Conservation (phyloP, 2,113 vertebrate genomes). For the Bos indicus region DNA sequence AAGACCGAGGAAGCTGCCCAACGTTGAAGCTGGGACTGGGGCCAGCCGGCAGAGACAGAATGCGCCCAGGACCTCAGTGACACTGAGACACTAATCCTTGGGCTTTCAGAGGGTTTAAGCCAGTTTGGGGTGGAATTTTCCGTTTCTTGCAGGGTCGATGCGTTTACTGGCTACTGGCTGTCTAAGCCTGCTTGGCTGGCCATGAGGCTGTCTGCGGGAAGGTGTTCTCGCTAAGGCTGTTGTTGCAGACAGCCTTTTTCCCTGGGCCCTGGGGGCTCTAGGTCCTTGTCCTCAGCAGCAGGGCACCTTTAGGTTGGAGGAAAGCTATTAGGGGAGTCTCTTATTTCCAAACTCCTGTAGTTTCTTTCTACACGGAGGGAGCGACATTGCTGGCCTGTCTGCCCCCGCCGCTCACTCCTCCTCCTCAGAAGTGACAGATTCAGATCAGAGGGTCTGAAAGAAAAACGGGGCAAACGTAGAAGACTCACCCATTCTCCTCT, state of each 20-base stretch:
- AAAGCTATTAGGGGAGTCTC: not conserved
- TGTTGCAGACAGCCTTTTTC: not conserved
- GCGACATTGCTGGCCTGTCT: not conserved
- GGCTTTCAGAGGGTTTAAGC: not conserved
- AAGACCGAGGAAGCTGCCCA: not conserved
- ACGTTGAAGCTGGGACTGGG: not conserved
- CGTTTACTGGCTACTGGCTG: not conserved
- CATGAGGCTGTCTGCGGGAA: not conserved
- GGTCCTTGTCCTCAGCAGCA: not conserved
- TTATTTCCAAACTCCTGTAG: not conserved
- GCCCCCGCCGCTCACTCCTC: not conserved
- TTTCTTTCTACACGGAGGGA: not conserved
- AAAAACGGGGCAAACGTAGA: rapidly evolving
- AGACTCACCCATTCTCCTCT: not conserved
- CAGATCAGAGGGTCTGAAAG: not conserved
- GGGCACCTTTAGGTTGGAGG: not conserved
- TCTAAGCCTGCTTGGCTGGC: not conserved
- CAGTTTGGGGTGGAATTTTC: not conserved
- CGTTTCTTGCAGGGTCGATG: not conserved
- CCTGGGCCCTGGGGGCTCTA: not conserved
- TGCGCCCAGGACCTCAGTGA: not conserved
- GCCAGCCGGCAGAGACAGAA: not conserved
- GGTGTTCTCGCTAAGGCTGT: not conserved
- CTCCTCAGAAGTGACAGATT: not conserved
- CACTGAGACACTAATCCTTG: not conserved